These are phyloP conservation scores for Urocynchramus pylzowi DNA, from an alignment of 2,113 vertebrate species.

Conservation along the genomic window DNA sequence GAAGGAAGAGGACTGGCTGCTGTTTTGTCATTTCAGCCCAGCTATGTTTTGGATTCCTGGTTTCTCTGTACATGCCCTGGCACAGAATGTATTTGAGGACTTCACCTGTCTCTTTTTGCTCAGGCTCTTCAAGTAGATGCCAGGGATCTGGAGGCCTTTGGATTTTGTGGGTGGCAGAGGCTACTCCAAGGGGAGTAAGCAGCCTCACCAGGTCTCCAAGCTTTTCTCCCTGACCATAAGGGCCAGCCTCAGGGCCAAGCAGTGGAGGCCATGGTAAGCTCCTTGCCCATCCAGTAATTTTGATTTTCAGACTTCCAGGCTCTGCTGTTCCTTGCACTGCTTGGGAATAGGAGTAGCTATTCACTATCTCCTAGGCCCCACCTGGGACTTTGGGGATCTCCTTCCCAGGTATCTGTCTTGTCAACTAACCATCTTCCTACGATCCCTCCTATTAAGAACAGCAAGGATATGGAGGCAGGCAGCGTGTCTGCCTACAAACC, in stretches of 20 bases:
- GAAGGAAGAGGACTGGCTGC: background rate
- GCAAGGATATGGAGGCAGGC: background rate
- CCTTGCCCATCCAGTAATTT: background rate
- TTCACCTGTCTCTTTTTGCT: background rate
- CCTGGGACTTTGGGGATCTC: background rate
- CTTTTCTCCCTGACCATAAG: background rate
- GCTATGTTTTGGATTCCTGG: background rate
- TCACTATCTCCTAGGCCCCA: background rate
- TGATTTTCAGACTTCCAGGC: background rate
- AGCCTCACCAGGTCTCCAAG: background rate
- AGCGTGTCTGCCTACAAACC: background rate
- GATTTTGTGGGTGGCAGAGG: background rate
- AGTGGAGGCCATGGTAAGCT: background rate
- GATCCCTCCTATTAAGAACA: background rate
- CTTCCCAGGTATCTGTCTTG: background rate
- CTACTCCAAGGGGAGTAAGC: background rate
- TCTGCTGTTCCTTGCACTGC: background rate
- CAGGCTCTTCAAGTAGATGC: background rate
- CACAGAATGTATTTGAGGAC: background rate
- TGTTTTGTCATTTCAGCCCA: background rate
- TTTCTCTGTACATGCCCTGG: fast-evolving
- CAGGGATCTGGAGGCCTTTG: background rate
- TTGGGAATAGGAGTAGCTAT: background rate
- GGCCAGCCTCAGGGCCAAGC: background rate
- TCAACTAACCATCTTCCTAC: background rate